phyloP scores from a whole-genome alignment of 2,113 vertebrate genomes.

The Hyperoodon ampullatus region DNA sequence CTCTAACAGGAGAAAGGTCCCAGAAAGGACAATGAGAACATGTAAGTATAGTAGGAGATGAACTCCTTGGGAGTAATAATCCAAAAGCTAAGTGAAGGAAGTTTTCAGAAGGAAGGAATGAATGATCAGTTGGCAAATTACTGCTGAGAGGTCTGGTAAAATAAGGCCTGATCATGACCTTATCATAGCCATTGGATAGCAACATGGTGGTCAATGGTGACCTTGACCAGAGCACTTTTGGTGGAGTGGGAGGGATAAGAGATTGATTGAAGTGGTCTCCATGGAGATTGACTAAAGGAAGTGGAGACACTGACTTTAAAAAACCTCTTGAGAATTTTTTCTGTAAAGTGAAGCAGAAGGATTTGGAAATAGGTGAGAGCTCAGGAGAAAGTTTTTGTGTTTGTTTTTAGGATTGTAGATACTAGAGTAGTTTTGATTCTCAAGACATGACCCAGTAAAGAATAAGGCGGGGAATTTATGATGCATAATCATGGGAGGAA shows the following conservation, averaged over 20 bases:
- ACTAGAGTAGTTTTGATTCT: background rate
- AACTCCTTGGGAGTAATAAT: background rate
- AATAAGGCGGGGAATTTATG: background rate
- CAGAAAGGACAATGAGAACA: background rate
- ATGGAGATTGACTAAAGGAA: background rate
- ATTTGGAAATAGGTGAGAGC: background rate
- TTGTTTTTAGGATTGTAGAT: background rate
- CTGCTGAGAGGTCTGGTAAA: background rate
- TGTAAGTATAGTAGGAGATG: background rate
- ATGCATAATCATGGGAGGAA: background rate
- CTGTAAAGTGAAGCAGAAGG: background rate
- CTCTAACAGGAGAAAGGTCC: background rate
- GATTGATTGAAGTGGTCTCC: background rate
- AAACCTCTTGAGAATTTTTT: background rate
- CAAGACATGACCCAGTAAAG: background rate
- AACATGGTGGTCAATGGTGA: background rate
- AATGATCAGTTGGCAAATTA: background rate
- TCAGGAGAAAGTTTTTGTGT: background rate
- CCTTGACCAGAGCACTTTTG: background rate
- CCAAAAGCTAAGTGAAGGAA: background rate
- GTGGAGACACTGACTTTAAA: background rate
- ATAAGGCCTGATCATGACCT: background rate
- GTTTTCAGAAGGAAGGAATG: background rate
- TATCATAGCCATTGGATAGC: background rate
- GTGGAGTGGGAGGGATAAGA: background rate